These are phyloP conservation scores for Apeltes quadracus DNA, from an alignment of 2,113 vertebrate species.

Conservation along the genomic window DNA sequence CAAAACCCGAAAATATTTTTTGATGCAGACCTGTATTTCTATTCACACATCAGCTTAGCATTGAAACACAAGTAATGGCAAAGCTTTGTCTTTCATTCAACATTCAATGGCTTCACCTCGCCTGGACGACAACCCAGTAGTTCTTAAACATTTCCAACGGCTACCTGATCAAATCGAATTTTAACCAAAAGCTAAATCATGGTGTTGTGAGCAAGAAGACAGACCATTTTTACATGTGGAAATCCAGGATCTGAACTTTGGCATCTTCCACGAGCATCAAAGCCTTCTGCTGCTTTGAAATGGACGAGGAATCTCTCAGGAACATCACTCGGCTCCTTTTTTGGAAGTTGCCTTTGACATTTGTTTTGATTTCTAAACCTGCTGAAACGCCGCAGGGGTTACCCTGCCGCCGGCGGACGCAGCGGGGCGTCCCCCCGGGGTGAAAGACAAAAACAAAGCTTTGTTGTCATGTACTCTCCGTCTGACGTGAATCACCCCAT, in stretches of 20 bases:
- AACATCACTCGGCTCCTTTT: background rate
- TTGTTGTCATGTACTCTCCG: constrained; percentile 29
- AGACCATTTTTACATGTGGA: background rate
- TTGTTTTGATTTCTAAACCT: background rate
- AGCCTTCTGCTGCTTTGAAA: background rate
- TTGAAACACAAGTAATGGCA: background rate
- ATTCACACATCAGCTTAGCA: background rate
- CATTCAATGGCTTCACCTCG: background rate
- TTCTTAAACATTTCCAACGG: background rate
- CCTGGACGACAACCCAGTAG: background rate
- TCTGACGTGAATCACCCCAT: constrained; percentile 36
- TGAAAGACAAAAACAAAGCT: constrained; percentile 40
- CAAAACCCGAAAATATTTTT: background rate
- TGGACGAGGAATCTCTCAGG: background rate
- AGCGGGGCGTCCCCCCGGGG: background rate
- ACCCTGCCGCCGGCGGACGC: background rate
- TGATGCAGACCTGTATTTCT: background rate
- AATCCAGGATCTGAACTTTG: too few relatives aligned
- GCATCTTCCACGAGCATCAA: background rate
- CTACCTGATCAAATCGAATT: background rate
- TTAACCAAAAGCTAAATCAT: background rate
- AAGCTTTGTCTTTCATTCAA: constrained; percentile 6
- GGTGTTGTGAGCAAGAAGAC: background rate
- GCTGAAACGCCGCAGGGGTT: constrained; percentile 18
- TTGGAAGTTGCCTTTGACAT: background rate